These are phyloP conservation scores for Chironomus riparius DNA, from an alignment of 2,888 invertebrate species.

Conservation along the genomic window DNA sequence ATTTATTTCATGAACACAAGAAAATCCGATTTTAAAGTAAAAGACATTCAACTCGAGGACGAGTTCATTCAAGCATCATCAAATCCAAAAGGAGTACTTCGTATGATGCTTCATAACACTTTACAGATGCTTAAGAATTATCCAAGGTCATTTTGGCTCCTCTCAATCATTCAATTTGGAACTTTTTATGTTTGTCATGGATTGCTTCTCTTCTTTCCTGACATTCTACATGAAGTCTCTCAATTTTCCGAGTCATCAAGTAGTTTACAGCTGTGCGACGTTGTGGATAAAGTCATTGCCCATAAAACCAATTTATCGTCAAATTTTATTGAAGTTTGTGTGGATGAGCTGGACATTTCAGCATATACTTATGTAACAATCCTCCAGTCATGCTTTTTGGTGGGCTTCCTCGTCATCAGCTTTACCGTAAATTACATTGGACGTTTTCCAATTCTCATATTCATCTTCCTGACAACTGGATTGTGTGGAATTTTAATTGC, in stretches of 20 bases:
- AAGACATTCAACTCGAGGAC: not conserved
- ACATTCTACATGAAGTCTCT: not conserved
- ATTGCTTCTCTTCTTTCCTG: not conserved
- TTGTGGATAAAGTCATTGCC: not conserved
- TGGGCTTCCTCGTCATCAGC: not conserved
- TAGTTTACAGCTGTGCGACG: not conserved
- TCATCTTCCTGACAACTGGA: not conserved
- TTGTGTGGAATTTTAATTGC: not conserved
- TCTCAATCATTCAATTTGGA: not conserved
- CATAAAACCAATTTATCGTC: not conserved
- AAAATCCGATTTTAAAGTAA: not conserved
- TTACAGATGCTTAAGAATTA: not conserved
- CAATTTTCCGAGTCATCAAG: not conserved
- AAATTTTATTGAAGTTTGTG: not conserved
- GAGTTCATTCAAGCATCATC: not conserved
- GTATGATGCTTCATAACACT: not conserved
- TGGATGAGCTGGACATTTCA: not conserved
- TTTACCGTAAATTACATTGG: not conserved
- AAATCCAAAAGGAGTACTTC: not conserved
- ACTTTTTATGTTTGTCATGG: not conserved
- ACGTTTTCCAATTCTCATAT: not conserved
- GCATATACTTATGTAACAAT: not conserved
- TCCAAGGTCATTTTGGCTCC: not conserved
- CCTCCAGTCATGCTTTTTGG: not conserved
- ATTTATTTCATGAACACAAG: not conserved